phyloP scores from a whole-genome alignment of 2,888 invertebrate species.

The Drosophila paracracens region DNA sequence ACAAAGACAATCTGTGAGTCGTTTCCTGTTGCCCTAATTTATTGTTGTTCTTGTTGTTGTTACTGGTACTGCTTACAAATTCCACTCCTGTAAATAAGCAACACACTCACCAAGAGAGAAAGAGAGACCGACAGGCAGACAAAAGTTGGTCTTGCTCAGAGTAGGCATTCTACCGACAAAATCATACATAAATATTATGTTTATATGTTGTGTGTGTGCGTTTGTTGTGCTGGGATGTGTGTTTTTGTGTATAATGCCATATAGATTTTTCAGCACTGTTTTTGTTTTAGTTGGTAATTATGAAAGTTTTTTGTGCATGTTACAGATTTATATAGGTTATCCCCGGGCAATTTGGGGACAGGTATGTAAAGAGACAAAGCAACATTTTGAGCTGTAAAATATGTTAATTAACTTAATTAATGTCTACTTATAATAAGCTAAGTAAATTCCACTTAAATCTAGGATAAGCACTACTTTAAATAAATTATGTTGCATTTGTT shows the following conservation, averaged over 20 bases:
- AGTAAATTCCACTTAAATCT: neutral
- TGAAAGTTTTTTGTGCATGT: conserved; percentile 52
- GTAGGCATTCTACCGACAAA: conserved; percentile 54
- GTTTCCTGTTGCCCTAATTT: conserved; percentile 59
- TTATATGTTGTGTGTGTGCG: conserved; percentile 29
- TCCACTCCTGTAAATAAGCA: conserved; percentile 68
- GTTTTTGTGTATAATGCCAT: conserved; percentile 37
- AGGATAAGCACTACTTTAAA: neutral
- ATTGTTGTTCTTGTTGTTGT: conserved; percentile 34
- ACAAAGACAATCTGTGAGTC: conserved; percentile 67
- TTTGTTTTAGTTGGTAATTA: conserved; percentile 61
- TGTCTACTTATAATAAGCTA: neutral
- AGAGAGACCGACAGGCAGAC: conserved; percentile 15
- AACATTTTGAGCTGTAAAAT: neutral
- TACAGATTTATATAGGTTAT: conserved; percentile 41
- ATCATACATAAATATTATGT: conserved; percentile 70
- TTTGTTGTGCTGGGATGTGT: conserved; percentile 26
- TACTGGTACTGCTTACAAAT: conserved; percentile 58
- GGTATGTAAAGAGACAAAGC: conserved; percentile 4
- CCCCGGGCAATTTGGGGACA: conserved; percentile 19
- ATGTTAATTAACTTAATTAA: conserved; percentile 9
- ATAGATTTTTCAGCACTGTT: conserved; percentile 47
- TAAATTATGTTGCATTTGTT: neutral
- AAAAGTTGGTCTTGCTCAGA: conserved; percentile 64
- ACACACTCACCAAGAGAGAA: conserved; percentile 5